These are phyloP conservation scores for Neolamprologus kungweensis DNA, from an alignment of 2,113 vertebrate genomes.

Conservation along the genomic window DNA sequence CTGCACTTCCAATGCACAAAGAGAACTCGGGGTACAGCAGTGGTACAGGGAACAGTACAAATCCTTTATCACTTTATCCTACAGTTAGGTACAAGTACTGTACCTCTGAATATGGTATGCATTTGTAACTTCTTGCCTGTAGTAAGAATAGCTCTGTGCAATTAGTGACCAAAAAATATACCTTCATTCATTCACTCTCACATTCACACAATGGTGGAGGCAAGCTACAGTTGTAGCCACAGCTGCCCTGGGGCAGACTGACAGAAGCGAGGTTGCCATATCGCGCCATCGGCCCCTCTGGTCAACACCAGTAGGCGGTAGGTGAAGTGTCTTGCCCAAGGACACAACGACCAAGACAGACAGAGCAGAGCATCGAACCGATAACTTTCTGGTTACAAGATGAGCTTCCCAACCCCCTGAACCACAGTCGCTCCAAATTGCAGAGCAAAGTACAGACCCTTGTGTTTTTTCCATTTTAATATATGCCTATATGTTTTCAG, in stretches of 20 bases:
- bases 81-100: background rate
- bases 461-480: background rate
- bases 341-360: background rate
- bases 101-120: background rate
- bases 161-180: background rate
- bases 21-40: background rate
- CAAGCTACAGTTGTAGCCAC: background rate
- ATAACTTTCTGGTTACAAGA: background rate
- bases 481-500: background rate
- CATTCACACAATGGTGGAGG: background rate
- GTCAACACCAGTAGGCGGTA: background rate
- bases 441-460: background rate
- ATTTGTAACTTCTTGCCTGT: background rate
- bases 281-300: rapidly evolving
- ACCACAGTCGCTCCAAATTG: background rate
- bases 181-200: background rate
- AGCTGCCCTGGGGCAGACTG: background rate
- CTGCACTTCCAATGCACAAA: background rate
- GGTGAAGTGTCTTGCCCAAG: background rate
- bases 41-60: background rate
- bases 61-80: background rate
- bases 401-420: background rate
- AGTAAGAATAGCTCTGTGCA: background rate
- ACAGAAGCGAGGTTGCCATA: background rate
- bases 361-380: rapidly evolving